Evolutionary conservation across 2,797 vertebrate species (phyloP).

Genomic region (Melanotaenia maccullochi): DNA sequence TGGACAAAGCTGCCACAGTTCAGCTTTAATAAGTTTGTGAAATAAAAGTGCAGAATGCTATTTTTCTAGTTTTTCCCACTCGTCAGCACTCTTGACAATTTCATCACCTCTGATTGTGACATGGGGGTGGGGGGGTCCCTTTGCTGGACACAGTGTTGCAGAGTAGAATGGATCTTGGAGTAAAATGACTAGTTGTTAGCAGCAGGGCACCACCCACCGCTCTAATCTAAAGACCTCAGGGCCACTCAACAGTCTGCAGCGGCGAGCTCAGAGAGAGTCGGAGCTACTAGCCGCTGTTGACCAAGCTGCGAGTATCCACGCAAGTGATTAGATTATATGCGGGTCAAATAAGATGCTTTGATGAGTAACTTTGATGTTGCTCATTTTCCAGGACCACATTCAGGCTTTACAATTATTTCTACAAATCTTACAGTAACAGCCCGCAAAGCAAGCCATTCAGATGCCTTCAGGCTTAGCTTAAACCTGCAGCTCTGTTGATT

Average conservation of each 20-base stretch:
- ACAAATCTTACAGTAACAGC: conserved; percentile 48
- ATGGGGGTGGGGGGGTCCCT: conserved; percentile 50
- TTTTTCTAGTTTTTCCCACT: conserved; percentile 55
- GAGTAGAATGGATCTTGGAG: conserved; percentile 39
- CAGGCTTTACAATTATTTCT: conserved; percentile 48
- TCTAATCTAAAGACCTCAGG: conserved; percentile 70
- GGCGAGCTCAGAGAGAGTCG: conserved; percentile 56
- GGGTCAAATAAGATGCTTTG: conserved; percentile 79
- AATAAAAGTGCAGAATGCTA: conserved; percentile 77
- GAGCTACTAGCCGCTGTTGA: conserved; percentile 50
- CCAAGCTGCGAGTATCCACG: conserved; percentile 59
- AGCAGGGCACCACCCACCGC: conserved; percentile 44
- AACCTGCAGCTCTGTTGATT: conserved; percentile 35
- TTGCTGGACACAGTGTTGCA: conserved; percentile 54
- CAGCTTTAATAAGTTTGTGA: conserved; percentile 79
- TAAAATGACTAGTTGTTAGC: conserved; percentile 66
- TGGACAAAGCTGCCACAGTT: conserved; percentile 84
- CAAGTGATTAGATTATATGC: conserved; percentile 77
- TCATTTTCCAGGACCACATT: conserved; percentile 54
- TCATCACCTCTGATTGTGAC: conserved; percentile 47
- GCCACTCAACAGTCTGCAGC: conserved; percentile 47
- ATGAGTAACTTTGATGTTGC: conserved; percentile 76
- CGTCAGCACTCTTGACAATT: conserved; percentile 45
- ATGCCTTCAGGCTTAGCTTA: conserved; percentile 21
- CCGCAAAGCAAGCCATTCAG: conserved; percentile 26